A percentile compares a stretch with the other conserved stretches of the same genome.
Evolutionary conservation across 92 coral and sea anemone species (phyloP).

Genomic region (Zoanthus solanderi): DNA sequence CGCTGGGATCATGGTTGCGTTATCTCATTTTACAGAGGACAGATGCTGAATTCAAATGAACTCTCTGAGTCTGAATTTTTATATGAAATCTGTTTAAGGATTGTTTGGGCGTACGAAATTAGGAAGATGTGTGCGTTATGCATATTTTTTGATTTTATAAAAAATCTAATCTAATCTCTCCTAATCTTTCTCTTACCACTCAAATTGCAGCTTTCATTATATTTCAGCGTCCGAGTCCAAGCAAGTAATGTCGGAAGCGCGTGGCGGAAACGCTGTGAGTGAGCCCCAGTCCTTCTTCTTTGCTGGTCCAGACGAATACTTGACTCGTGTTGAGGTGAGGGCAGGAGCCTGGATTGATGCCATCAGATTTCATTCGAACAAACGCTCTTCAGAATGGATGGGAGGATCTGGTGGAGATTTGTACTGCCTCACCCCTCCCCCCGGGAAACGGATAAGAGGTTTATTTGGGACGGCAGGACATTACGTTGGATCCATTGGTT

Average conservation of each 20-base stretch:
- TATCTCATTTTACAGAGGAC: no score
- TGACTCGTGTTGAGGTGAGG: slow-evolving; percentile 82
- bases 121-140: no score
- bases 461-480: slow-evolving; percentile 89
- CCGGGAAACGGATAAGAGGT: slow-evolving; percentile 71
- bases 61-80: no score
- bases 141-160: no score
- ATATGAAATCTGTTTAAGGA: no score
- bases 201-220: background rate
- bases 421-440: slow-evolving; percentile 72
- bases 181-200: no score
- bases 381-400: slow-evolving; percentile 92
- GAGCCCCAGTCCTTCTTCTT: slow-evolving; percentile 67
- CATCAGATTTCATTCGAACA: slow-evolving; percentile 89
- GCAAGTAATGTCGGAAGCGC: slow-evolving; percentile 71
- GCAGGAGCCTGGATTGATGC: slow-evolving; percentile 99
- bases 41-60: no score
- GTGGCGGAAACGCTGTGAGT: slow-evolving; percentile 65
- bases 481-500: slow-evolving; percentile 83
- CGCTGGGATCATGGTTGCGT: no score
- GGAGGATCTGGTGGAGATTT: slow-evolving; percentile 96
- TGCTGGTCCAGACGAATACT: slow-evolving; percentile 75
- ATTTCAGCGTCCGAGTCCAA: slow-evolving; percentile 54
- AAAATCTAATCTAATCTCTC: no score
- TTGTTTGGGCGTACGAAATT: no score